Evolutionary conservation across 2,888 invertebrate genomes (phyloP).

Genomic region (Polydrusus cervinus): DNA sequence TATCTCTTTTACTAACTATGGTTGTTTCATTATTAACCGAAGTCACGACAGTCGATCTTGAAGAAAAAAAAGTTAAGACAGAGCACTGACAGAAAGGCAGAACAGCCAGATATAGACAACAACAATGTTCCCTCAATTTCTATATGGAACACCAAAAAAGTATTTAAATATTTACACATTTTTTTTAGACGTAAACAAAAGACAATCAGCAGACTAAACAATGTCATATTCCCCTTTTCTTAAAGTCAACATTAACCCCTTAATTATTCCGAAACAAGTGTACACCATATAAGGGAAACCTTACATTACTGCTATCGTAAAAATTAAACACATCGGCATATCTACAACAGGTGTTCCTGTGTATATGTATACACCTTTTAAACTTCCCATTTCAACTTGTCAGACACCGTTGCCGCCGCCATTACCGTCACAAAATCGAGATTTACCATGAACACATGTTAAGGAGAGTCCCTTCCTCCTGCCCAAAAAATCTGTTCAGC

Average conservation of each 20-base stretch:
- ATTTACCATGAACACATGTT: slow-evolving; percentile 16
- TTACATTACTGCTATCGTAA: background rate
- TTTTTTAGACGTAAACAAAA: background rate
- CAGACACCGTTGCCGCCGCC: background rate
- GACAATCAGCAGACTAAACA: background rate
- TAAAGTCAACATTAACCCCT: background rate
- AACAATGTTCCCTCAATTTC: too few species aligned
- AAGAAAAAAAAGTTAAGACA: too few species aligned
- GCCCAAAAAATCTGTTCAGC: background rate
- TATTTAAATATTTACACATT: slow-evolving; percentile 4
- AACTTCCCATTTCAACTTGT: slow-evolving; percentile 1
- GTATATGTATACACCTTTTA: background rate
- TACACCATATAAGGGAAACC: background rate
- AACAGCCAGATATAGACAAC: too few species aligned
- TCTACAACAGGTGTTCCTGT: slow-evolving; percentile 8
- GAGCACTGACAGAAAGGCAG: too few species aligned
- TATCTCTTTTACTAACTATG: too few species aligned
- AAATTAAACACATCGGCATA: background rate
- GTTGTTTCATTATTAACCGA: too few species aligned
- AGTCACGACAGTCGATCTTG: too few species aligned
- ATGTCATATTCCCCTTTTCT: background rate
- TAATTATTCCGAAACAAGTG: slow-evolving; percentile 10
- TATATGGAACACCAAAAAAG: background rate
- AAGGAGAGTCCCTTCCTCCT: slow-evolving; percentile 8
- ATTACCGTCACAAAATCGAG: slow-evolving; percentile 2